Evolutionary conservation across 2,888 invertebrate genomes (phyloP).

Genomic region (Timema cristinae): DNA sequence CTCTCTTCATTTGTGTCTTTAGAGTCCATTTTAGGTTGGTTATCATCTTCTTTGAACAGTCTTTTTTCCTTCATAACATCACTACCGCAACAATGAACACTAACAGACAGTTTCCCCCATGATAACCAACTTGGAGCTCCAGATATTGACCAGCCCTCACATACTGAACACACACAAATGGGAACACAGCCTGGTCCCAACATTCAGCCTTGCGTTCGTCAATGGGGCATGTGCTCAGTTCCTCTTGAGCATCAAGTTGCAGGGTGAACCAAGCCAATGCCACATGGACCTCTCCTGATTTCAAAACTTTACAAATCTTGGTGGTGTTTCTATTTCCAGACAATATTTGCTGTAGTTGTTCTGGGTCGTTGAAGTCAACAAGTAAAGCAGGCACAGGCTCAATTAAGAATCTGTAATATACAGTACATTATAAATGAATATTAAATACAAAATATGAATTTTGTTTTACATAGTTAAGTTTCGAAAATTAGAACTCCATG

Average conservation of each 20-base stretch:
- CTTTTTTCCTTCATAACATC: constrained; percentile 16
- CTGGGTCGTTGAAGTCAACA: constrained; percentile 57
- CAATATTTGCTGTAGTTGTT: constrained; percentile 48
- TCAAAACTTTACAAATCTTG: constrained; percentile 44
- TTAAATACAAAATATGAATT: too few relatives aligned
- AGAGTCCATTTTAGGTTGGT: background rate
- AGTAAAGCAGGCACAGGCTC: constrained; percentile 52
- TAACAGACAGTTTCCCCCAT: constrained; percentile 44
- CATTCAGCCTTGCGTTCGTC: constrained; percentile 46
- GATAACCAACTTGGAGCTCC: constrained; percentile 44
- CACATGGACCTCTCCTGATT: constrained; percentile 57
- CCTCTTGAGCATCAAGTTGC: constrained; percentile 54
- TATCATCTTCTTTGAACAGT: background rate
- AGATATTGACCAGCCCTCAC: constrained; percentile 41
- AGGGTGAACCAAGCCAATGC: constrained; percentile 72
- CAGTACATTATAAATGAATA: background rate
- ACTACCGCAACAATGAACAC: constrained; percentile 34
- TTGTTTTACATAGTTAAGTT: too few relatives aligned
- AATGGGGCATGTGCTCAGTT: constrained; percentile 58
- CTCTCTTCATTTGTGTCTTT: background rate
- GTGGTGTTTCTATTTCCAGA: constrained; percentile 38
- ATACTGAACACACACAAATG: constrained; percentile 42
- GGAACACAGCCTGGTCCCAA: constrained; percentile 77
- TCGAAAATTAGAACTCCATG: too few relatives aligned
- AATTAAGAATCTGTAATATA: constrained; percentile 52